Evolutionary conservation across 2,888 invertebrate genomes (phyloP).

Genomic region (Drosophila parthenogenetica): DNA sequence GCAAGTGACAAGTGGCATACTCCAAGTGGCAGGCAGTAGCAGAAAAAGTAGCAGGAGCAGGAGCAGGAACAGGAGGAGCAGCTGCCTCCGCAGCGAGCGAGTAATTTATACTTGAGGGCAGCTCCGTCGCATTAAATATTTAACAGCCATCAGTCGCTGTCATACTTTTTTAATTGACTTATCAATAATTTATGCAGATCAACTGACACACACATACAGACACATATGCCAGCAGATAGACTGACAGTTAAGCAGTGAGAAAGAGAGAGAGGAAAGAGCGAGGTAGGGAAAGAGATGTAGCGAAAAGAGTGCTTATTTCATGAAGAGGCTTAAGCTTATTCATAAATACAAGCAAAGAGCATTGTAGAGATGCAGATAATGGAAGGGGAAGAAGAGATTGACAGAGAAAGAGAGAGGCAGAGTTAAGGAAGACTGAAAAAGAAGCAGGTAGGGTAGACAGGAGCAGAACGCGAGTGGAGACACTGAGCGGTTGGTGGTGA

Average conservation of each 20-base stretch:
- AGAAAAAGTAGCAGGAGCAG: background rate
- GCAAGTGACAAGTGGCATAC: background rate
- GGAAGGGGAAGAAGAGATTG: conserved; percentile 1
- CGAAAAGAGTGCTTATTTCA: background rate
- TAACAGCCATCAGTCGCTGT: conserved; percentile 75
- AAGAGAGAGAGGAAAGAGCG: background rate
- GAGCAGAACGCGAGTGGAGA: conserved; percentile 5
- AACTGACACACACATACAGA: conserved; percentile 26
- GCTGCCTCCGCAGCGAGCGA: background rate
- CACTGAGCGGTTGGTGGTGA: background rate
- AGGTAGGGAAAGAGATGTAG: background rate
- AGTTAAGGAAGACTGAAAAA: background rate
- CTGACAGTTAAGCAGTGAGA: conserved; percentile 9
- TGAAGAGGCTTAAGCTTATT: background rate
- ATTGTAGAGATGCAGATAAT: conserved; percentile 22
- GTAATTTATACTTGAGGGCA: conserved; percentile 33
- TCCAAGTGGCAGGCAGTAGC: background rate
- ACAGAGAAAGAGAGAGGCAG: conserved; percentile 1
- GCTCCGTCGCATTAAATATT: conserved; percentile 69
- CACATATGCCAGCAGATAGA: background rate
- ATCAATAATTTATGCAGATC: conserved; percentile 80
- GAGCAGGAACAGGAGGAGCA: background rate
- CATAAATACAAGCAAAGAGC: background rate
- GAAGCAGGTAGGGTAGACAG: background rate
- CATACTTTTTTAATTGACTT: conserved; percentile 83